A percentile compares a stretch with the other conserved stretches of the same genome.
Conservation (phyloP, 2,113 vertebrate species). For the Anarhynchus alexandrinus region DNA sequence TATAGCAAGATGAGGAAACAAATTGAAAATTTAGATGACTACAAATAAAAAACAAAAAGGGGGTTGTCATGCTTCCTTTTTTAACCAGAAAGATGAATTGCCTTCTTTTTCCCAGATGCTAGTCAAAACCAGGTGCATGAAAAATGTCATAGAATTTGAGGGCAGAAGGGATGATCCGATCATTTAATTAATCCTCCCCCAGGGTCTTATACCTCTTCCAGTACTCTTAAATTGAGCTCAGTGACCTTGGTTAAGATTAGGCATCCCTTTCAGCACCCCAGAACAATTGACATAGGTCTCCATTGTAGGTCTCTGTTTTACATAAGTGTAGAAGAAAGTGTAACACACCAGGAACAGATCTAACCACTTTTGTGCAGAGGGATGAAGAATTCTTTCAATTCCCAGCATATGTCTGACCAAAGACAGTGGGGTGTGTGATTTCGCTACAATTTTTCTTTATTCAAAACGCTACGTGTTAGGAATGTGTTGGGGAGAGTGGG, state of each 20-base stretch:
- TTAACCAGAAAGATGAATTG: neutral
- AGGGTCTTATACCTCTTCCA: neutral
- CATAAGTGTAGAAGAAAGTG: neutral
- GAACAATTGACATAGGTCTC: neutral
- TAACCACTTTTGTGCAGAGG: neutral
- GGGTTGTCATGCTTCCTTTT: neutral
- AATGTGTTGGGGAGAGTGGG: neutral
- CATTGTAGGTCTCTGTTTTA: neutral
- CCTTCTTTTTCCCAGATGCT: neutral
- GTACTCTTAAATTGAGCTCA: neutral
- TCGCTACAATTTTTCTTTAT: neutral
- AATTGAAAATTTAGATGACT: constrained; percentile 31
- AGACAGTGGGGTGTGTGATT: neutral
- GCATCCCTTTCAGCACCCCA: neutral
- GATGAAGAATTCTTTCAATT: neutral
- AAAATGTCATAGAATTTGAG: neutral
- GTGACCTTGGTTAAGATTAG: neutral
- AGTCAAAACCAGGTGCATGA: neutral
- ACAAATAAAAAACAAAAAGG: neutral
- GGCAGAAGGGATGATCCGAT: neutral
- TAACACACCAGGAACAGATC: neutral
- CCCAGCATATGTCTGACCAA: neutral
- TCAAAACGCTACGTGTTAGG: neutral
- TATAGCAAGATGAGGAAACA: constrained; percentile 35
- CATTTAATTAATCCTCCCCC: neutral